Base-by-base conservation (phyloP, 2,888 invertebrate species). In the Tenthredo amoena region DNA sequence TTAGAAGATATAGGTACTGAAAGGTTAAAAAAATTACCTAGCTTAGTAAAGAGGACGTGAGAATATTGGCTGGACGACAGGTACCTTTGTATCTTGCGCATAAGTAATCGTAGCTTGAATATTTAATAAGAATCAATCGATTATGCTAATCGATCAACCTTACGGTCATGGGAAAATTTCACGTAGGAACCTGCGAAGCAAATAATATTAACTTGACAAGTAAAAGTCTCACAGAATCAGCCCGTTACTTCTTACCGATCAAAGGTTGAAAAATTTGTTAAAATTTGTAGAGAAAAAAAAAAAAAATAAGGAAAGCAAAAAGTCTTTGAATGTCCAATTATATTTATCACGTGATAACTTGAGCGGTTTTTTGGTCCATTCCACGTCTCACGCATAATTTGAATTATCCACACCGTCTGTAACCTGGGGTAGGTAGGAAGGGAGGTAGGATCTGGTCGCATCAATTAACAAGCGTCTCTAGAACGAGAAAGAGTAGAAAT, bases 341-440 rank as follows among this genome's bases (percentile, higher is more conserved):
- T 91, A 90, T 92, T 90, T 90, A 90, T 92, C 91, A 91, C 91
- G 90, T 90, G 90, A 90, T 89, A 89, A 90, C 89, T 88, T 26
- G 40, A 18, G 31, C 86, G 87, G 87, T 79, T 87, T 85, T 85
- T 85, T 86, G n/a, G 81, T 76, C 18, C 34, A 15, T 9, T 87
- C 87, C 88, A 88, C 90, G 88, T 37, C 89, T 89, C 88, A 91
- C 91, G 91, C 91, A 92, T 92, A 92, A 92, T 92, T 92, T 90
- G 91, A 93, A 93, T 93, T 92, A 93, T 92, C 90, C 87, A 90
- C 91, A 89, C 40, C 55, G 71, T 40, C 55, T 77, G 47, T 21
- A 18, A 43, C 62, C 84, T 43, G 62, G 85, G 55, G 18, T 55
- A n/a, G 55, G 55, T 55, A 55, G 18, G 7, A 2, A 43, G 43